Percentiles rank a stretch among this genome's conserved stretches.
These are phyloP conservation scores for Pavo muticus DNA, from an alignment of 2,113 vertebrate species.

Conservation along the genomic window DNA sequence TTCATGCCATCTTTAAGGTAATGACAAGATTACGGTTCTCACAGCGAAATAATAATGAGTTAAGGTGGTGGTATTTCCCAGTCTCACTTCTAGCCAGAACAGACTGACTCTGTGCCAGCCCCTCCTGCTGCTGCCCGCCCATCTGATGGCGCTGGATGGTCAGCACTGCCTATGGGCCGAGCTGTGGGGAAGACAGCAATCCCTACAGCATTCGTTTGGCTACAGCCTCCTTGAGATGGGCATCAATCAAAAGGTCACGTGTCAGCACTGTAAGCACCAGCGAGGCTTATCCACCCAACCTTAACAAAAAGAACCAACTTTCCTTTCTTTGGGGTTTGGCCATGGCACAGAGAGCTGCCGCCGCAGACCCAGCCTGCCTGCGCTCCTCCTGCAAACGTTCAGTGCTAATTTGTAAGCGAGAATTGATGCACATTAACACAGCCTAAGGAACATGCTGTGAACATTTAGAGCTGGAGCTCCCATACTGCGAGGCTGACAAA, in stretches of 20 bases:
- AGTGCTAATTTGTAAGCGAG: neutral
- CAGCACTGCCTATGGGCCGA: neutral
- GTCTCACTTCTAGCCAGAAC: neutral
- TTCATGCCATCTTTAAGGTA: conserved; percentile 12
- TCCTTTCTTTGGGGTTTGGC: neutral
- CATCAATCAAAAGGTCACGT: neutral
- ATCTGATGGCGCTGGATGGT: neutral
- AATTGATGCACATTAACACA: neutral
- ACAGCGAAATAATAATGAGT: conserved; percentile 36
- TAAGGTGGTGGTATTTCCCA: conserved; percentile 40
- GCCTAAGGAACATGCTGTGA: neutral
- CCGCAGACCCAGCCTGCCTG: neutral
- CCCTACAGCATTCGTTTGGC: neutral
- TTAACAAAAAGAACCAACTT: neutral
- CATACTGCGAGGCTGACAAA: neutral
- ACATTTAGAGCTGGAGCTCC: neutral
- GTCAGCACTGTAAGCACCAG: neutral
- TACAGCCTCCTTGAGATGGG: neutral
- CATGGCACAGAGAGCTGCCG: too few species aligned
- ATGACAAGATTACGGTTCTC: conserved; percentile 42
- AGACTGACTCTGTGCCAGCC: conserved; percentile 13
- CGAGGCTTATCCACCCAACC: neutral
- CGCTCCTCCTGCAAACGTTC: neutral
- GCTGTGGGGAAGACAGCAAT: neutral
- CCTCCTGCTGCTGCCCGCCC: neutral